Percentiles rank a stretch among this genome's conserved stretches.
Conservation (phyloP, 2,888 invertebrate species). For the Sarcophaga variegata region DNA sequence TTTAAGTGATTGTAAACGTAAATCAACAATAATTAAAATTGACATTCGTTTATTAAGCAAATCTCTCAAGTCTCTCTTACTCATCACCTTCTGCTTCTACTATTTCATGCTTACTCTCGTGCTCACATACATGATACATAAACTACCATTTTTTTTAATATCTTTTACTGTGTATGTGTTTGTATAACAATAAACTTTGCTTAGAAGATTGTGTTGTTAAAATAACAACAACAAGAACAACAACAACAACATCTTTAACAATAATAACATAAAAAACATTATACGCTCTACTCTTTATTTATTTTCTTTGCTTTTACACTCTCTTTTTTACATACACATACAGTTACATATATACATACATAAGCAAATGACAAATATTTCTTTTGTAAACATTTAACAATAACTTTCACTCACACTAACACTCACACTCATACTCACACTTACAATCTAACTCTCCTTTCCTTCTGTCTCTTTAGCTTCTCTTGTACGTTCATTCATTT, state of each 20-base stretch:
- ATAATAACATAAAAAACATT: conserved; percentile 1
- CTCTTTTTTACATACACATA: too few relatives aligned
- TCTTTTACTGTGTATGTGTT: too few relatives aligned
- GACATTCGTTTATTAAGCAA: background rate
- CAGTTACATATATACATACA: background rate
- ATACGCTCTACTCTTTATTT: background rate
- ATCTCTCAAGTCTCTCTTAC: background rate
- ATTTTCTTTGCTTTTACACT: background rate
- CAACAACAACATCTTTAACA: too few relatives aligned
- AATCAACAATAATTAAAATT: conserved; percentile 38
- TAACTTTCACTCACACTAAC: background rate
- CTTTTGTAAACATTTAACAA: conserved; percentile 46
- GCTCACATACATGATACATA: background rate
- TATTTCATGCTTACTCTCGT: background rate
- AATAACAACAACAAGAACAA: background rate
- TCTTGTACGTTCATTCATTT: background rate
- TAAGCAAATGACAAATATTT: conserved; percentile 46
- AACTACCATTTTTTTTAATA: too few relatives aligned
- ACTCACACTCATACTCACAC: background rate
- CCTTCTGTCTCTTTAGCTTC: background rate
- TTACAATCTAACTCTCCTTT: too few relatives aligned
- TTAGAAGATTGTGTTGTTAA: conserved; percentile 38
- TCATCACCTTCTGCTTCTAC: background rate
- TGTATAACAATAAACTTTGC: conserved; percentile 26
- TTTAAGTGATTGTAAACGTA: too few relatives aligned